Conservation (phyloP, 2,797 vertebrate species). For the Aselliscus stoliczkanus region DNA sequence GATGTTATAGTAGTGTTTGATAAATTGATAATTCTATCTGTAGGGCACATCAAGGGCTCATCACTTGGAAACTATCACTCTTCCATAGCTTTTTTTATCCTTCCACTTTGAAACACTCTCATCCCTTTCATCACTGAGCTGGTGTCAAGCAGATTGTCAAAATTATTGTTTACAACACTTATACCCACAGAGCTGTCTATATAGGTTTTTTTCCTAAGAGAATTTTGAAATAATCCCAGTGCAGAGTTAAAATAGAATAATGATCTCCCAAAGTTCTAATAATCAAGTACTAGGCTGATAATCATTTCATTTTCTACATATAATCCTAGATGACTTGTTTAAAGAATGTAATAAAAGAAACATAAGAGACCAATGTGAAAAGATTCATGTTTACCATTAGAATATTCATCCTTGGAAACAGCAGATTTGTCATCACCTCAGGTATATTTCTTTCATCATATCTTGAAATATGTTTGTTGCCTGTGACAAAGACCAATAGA, state of each 20-base stretch:
- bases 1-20: conserved; percentile 2
- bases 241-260: conserved; percentile 11
- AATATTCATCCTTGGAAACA: conserved; percentile 47
- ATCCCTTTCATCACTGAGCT: neutral
- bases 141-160: conserved; percentile 25
- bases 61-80: neutral
- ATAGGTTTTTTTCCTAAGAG: neutral
- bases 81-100: neutral
- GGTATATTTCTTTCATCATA: neutral
- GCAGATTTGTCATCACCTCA: neutral
- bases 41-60: neutral
- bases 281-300: neutral
- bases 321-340: neutral
- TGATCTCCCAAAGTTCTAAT: neutral
- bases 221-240: conserved; percentile 38
- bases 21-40: neutral
- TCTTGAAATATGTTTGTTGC: neutral
- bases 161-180: conserved; percentile 26
- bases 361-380: neutral
- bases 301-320: neutral
- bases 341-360: conserved; percentile 15
- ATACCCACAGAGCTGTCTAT: neutral
- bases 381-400: neutral
- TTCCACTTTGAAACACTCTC: neutral
- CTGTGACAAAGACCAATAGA: neutral